A percentile compares a stretch with the other conserved stretches of the same genome.
Conservation (phyloP, 2,113 vertebrate genomes). For the Hyla sarda region DNA sequence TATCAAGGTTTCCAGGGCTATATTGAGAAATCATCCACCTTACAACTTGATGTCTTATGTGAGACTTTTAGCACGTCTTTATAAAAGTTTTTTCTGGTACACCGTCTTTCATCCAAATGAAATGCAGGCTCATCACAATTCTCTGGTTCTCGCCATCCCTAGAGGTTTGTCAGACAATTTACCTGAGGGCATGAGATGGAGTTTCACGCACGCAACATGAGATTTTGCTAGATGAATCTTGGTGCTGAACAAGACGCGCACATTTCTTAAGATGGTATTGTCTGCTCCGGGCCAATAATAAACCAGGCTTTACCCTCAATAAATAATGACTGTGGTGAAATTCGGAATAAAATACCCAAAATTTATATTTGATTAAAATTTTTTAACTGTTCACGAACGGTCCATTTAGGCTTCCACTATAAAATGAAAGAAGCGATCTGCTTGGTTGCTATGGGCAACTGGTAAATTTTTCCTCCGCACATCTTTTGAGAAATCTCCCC, state of each 20-base stretch:
- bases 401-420: not conserved
- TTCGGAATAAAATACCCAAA: not conserved
- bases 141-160: constrained; percentile 14
- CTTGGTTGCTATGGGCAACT: too few relatives aligned
- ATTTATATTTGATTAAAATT: not conserved
- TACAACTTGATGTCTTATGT: constrained; percentile 24
- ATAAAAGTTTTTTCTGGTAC: constrained; percentile 1
- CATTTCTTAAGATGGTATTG: not conserved
- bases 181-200: constrained; percentile 21
- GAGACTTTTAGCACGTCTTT: constrained; percentile 32
- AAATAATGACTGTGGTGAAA: not conserved
- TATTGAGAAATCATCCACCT: constrained; percentile 21
- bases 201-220: constrained; percentile 16
- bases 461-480: too few relatives aligned
- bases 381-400: not conserved
- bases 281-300: constrained; percentile 12
- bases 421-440: not conserved
- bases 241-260: not conserved
- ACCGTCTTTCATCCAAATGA: constrained; percentile 33
- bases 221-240: not conserved
- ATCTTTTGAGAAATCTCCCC: too few relatives aligned
- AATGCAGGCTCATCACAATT: constrained; percentile 31
- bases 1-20: not conserved
- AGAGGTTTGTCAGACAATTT: constrained; percentile 40
- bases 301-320: not conserved